Conservation (phyloP, 2,888 invertebrate species). For the Dendrolimus pini region DNA sequence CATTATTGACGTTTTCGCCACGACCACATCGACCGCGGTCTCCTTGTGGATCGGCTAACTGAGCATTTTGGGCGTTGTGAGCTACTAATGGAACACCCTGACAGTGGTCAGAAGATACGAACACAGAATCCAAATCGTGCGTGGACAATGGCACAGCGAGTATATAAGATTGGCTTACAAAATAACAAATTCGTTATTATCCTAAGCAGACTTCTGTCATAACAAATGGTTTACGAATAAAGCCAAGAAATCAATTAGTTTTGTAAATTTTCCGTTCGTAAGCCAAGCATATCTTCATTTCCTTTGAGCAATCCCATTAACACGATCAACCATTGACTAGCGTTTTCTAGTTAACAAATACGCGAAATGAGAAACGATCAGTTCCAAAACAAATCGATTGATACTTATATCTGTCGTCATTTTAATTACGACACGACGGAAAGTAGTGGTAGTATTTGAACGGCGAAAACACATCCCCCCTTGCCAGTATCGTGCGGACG, state of each 20-base stretch:
- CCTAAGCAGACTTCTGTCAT: neutral
- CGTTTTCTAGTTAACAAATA: constrained; percentile 1
- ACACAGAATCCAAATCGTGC: too few species aligned
- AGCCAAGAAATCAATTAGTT: neutral
- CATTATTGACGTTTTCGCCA: too few species aligned
- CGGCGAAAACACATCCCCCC: constrained; percentile 27
- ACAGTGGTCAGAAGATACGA: too few species aligned
- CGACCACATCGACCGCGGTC: too few species aligned
- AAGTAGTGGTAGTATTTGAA: constrained; percentile 68
- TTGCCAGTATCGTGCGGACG: constrained; percentile 50
- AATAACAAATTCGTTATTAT: too few species aligned
- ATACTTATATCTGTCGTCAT: constrained; percentile 29
- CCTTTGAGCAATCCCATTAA: neutral
- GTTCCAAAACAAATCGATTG: constrained; percentile 29
- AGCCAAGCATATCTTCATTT: neutral
- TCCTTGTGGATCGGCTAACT: too few species aligned
- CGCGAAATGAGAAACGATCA: constrained; percentile 22
- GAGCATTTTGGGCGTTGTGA: too few species aligned
- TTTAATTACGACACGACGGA: constrained; percentile 36
- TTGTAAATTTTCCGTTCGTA: neutral
- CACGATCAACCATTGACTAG: neutral
- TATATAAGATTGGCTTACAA: too few species aligned
- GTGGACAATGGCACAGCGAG: too few species aligned
- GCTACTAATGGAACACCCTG: too few species aligned
- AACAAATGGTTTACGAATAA: neutral